Evolutionary conservation across 2,797 vertebrate species (phyloP), one percentile per base, ranked within the genome.

Genomic region (Sebastes hubbsi): DNA sequence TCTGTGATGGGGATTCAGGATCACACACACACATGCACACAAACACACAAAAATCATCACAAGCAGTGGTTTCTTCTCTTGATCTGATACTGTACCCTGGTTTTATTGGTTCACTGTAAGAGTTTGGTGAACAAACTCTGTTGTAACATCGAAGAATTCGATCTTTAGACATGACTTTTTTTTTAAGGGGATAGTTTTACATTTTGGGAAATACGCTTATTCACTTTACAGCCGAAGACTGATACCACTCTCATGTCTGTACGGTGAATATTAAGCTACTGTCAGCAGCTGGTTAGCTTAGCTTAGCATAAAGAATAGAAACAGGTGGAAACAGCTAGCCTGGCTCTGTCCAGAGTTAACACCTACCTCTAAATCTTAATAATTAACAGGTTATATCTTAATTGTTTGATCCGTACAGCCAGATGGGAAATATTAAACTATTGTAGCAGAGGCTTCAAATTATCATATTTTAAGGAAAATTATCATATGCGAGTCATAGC

Each of bases 1-100:
- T 87, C 81, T 90, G 88, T 87, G 79, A 87, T 88, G 88, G 84
- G 90, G 88, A 92, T 93, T 95, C 92, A 95, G 89, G 88, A 93
- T 91, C 85, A 89, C 74, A 85, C 72, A 78, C 60, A 82, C 78
- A 84, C 54, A 70, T 78, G 88, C 59, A 82, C 66, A 76, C 61
- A 72, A 7, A 46, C 42, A 46, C 42, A 18, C 42, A 46, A 27
- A 71, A 83, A 80, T 89, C 82, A 85, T 77, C 34, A 49, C 80
- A 84, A 75, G 79, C 81, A 61, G 79, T 83, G 69, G 80, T 85
- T 89, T 90, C 38, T 84, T 88, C 77, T 87, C 82, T 76, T 46
- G 11, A 77, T 78, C 52, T 42, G 27, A 61, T 77, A 78, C 61
- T 81, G 78, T 79, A 82, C 36, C 75, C 62, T 79, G 67, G 78